phyloP scores from a whole-genome alignment of 2,797 vertebrate genomes.

The Chelmon rostratus region DNA sequence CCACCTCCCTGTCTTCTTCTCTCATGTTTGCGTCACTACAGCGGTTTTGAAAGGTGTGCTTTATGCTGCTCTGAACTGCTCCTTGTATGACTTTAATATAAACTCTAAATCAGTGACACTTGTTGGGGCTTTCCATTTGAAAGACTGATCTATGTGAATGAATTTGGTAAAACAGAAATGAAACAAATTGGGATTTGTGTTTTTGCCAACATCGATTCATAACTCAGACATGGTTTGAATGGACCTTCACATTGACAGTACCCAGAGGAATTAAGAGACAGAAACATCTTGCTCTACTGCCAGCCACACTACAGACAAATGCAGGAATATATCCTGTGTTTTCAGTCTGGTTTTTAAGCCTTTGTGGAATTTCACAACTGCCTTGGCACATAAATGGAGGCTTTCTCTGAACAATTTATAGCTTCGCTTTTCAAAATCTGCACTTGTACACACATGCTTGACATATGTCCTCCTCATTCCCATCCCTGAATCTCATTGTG shows the following conservation, averaged over 20 bases:
- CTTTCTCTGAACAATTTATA: conserved; percentile 72
- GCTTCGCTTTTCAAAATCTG: conserved; percentile 71
- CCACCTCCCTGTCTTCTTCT: conserved; percentile 33
- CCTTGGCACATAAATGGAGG: conserved; percentile 76
- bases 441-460: conserved; percentile 83
- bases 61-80: conserved; percentile 47
- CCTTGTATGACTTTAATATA: conserved; percentile 29
- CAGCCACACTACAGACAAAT: neutral
- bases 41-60: conserved; percentile 52
- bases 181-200: neutral
- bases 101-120: conserved; percentile 21
- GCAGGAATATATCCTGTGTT: neutral
- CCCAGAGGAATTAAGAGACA: neutral
- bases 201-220: neutral
- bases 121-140: conserved; percentile 11
- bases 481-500: conserved; percentile 51
- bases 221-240: neutral
- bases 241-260: neutral
- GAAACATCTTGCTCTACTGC: neutral
- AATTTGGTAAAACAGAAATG: neutral
- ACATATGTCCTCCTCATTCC: conserved; percentile 82
- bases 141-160: neutral
- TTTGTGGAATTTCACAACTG: conserved; percentile 69
- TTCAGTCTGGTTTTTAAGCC: conserved; percentile 31
- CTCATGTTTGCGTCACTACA: conserved; percentile 45